Evolutionary conservation across 1,140 invertebrate species (phyloP), one percentile per base, ranked within the genome.

Genomic region (Dendrolimus kikuchii): DNA sequence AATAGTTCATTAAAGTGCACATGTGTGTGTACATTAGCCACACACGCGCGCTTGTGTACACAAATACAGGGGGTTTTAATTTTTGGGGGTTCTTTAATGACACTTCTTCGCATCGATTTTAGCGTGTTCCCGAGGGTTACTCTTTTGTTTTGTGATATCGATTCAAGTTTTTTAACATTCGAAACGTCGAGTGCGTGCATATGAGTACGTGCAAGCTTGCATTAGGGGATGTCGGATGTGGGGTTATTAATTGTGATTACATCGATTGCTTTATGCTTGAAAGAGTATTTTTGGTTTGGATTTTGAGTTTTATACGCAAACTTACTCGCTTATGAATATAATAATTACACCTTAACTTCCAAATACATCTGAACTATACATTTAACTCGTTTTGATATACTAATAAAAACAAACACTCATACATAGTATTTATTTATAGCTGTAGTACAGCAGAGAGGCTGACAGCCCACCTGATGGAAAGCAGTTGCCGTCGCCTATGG

Each of bases 21-120:
- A 68, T 75, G 72, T 81, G 72, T 56, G 58, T 64, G 57, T 60
- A 55, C 55, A 62, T 62, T 64, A 60, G 51, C 59, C 64, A 57
- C 64, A 69, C 74, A 59, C 39, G 48, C 56, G 46, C 60, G 60
- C 55, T 69, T 72, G 68, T 77, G 68, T 59, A 73, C 74, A 70
- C 56, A 63, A 66, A 74, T 62, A 70, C 67, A 66, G 64, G 75
- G 78, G 74, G 77, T 78, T 81, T 84, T 86, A 86, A 86, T 86
- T 83, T 82, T 84, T 79, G 79, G 79, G 81, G 83, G 80, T 81
- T 83, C 78, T 84, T 85, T 86, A 86, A 86, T 83, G 83, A 83
- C 83, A 86, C 83, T 84, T 81, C 77, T 80, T 81, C 63, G 74
- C 73, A 86, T 86, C 83, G 83, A 86, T 86, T 84, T 86, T 81